Evolutionary conservation across 92 coral and sea anemone species (phyloP).

Genomic region (Virgularia gustaviana): DNA sequence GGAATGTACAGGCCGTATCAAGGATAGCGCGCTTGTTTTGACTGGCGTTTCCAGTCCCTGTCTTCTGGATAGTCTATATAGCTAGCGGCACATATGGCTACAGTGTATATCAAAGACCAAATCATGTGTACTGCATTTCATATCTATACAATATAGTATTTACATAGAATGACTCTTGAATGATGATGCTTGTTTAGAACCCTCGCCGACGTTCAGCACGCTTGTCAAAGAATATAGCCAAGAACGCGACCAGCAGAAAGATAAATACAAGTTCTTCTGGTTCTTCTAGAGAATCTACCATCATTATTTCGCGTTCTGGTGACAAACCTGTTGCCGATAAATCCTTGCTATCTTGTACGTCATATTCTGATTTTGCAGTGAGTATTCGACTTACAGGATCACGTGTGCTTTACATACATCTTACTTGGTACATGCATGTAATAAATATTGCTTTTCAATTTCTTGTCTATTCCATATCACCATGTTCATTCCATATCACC

Average conservation of each 20-base stretch:
- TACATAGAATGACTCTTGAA: neutral
- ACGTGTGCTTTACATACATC: neutral
- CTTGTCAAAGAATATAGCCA: slow-evolving; percentile 9
- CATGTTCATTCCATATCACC: too few species aligned
- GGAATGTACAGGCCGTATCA: too few species aligned
- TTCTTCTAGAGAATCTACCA: slow-evolving; percentile 31
- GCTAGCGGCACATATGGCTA: neutral
- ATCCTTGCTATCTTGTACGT: slow-evolving; percentile 38
- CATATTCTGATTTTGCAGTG: slow-evolving; percentile 36
- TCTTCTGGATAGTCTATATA: too few species aligned
- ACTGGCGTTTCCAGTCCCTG: too few species aligned
- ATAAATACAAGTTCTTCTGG: slow-evolving; percentile 23
- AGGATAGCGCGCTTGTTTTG: too few species aligned
- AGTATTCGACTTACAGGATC: slow-evolving; percentile 6
- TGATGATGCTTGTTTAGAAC: slow-evolving; percentile 12
- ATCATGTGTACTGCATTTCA: neutral
- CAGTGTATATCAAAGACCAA: neutral
- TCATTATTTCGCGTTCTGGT: slow-evolving; percentile 26
- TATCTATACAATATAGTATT: neutral
- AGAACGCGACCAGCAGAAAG: slow-evolving; percentile 5
- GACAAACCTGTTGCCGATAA: neutral
- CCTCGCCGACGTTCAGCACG: slow-evolving; percentile 27
- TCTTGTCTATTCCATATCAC: too few species aligned
- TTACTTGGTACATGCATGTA: neutral
- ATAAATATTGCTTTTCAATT: too few species aligned